Evolutionary conservation across 2,888 invertebrate genomes (phyloP), one percentile per base, ranked within the genome.

Genomic region (Adela reaumurella): DNA sequence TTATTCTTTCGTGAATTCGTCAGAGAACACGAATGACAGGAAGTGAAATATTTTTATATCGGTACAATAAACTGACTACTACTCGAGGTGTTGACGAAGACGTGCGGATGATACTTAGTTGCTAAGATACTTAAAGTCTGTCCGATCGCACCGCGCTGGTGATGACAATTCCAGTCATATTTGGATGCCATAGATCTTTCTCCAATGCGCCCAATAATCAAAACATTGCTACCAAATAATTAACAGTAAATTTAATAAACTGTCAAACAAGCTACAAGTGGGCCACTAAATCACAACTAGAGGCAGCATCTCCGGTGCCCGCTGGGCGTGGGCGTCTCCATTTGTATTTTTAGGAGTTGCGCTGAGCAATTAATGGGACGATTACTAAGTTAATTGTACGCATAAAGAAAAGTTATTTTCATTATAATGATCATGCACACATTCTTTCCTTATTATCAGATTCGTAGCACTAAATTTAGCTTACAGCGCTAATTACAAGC

Each of bases 371-470:
- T 69, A 70, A 66, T 65, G 63, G 56, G 57, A 66, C 65, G 68
- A 58, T 65, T 63, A 61, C 68, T 65, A 65, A 64, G 67, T 71
- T 71, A 69, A 68, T 70, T 67, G 60, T 67, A 71, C 67, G 71
- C 66, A 72, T 68, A 71, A 70, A 70, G 68, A 71, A 70, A 70
- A 70, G 68, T 67, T 66, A 67, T 68, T 68, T 66, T 66, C 67
- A 65, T 69, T 68, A 64, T 67, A 69, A 70, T 65, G 65, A 69
- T 71, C 67, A 68, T 68, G 70, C 70, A 71, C 68, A 71, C 70
- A 71, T 70, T 68, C 67, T 68, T 72, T 72, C 73, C 70, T 74
- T 71, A 72, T 73, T 73, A 73, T 69, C 69, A 69, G 68, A 63
- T 70, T 68, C 70, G 68, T 65, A 63, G 65, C 67, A 65, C 70